Percentiles rank a stretch among this genome's conserved stretches.
phyloP scores from a whole-genome alignment of 2,888 invertebrate species.

The Enchytraeus crypticus region DNA sequence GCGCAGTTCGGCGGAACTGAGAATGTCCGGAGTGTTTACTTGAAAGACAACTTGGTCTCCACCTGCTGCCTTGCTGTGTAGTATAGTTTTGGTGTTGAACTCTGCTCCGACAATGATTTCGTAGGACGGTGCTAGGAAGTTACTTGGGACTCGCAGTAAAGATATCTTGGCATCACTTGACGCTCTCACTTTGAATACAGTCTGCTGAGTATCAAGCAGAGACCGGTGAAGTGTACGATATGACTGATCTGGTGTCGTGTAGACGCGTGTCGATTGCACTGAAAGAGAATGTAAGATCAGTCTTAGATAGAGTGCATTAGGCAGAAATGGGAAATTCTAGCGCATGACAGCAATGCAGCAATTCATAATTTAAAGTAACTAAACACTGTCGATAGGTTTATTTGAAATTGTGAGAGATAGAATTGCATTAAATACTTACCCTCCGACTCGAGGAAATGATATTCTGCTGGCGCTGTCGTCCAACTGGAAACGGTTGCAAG shows the following conservation, averaged over 20 bases:
- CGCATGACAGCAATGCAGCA: too few species aligned
- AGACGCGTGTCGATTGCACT: neutral
- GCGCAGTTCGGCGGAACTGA: neutral
- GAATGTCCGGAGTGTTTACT: slow-evolving; percentile 3
- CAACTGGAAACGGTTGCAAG: neutral
- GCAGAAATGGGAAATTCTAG: too few species aligned
- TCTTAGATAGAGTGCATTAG: too few species aligned
- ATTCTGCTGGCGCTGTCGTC: neutral
- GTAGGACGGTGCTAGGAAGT: slow-evolving; percentile 1
- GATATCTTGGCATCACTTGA: slow-evolving; percentile 9
- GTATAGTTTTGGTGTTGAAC: neutral
- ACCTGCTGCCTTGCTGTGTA: neutral
- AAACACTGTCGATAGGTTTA: too few species aligned
- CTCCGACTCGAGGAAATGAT: neutral
- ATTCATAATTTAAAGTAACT: too few species aligned
- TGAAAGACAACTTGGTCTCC: neutral
- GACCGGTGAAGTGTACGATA: slow-evolving; percentile 1
- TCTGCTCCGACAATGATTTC: slow-evolving; percentile 1
- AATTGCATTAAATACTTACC: too few species aligned
- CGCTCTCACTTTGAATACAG: neutral
- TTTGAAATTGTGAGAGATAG: too few species aligned
- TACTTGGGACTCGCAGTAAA: neutral
- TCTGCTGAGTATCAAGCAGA: neutral
- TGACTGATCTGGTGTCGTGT: neutral
- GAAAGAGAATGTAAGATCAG: neutral